A percentile compares a stretch with the other conserved stretches of the same genome.
These are phyloP conservation scores for Lagopus muta DNA, from an alignment of 2,113 vertebrate species.

Conservation along the genomic window DNA sequence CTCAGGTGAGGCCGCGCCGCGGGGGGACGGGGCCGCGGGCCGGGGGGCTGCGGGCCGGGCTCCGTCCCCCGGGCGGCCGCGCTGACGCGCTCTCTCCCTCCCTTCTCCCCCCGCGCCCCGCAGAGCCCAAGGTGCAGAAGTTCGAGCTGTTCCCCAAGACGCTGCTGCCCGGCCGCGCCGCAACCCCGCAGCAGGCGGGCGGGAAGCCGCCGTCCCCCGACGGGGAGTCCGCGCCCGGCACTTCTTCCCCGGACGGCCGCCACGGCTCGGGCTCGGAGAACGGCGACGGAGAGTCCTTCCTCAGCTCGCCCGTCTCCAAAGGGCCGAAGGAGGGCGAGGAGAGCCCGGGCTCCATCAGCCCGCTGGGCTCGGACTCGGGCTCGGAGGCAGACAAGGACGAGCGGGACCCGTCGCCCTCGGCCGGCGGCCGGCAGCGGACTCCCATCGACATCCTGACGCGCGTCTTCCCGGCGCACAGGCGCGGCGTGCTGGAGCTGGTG, in stretches of 20 bases:
- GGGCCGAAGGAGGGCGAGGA: constrained; percentile 80
- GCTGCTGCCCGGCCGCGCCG: constrained; percentile 83
- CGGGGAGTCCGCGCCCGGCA: constrained; percentile 88
- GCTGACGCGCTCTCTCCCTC: neutral
- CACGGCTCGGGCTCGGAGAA: constrained; percentile 95
- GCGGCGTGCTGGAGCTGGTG: constrained; percentile 95
- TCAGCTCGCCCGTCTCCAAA: constrained; percentile 89
- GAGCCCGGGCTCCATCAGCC: constrained; percentile 90
- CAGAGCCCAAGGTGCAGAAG: constrained; percentile 94
- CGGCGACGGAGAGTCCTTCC: constrained; percentile 90
- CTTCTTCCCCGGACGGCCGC: constrained; percentile 91
- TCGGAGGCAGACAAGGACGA: constrained; percentile 96
- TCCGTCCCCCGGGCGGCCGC: neutral
- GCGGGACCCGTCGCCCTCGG: constrained; percentile 85
- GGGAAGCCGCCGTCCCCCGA: constrained; percentile 88
- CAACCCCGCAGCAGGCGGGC: constrained; percentile 82
- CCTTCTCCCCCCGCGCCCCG: neutral
- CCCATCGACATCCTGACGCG: constrained; percentile 96
- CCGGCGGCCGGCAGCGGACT: constrained; percentile 87
- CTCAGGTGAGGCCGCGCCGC: constrained; percentile 51
- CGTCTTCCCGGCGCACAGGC: constrained; percentile 96
- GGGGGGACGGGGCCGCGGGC: neutral
- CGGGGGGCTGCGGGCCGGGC: fast-evolving
- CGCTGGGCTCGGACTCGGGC: constrained; percentile 93
- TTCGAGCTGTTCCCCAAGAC: constrained; percentile 94